These are phyloP conservation scores for Helostoma temminkii DNA, from an alignment of 2,797 vertebrate genomes.

Conservation along the genomic window DNA sequence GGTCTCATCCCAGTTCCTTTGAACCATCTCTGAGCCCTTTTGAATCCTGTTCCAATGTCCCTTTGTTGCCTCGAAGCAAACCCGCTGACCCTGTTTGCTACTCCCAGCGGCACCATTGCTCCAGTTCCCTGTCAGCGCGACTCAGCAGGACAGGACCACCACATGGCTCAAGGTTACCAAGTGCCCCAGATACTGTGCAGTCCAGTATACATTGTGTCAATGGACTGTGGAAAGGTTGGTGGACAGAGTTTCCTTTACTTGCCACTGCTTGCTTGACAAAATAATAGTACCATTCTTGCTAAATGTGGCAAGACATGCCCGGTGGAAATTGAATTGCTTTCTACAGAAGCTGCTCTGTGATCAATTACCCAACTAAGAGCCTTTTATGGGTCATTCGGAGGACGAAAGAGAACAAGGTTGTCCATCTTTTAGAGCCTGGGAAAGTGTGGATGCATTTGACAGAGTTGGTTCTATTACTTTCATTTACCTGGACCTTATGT, in stretches of 20 bases:
- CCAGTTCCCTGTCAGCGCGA: conserved; percentile 27
- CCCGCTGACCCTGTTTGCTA: conserved; percentile 44
- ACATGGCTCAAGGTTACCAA: conserved; percentile 41
- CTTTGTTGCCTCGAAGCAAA: conserved; percentile 43
- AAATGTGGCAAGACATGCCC: conserved; percentile 57
- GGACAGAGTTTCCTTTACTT: conserved; percentile 42
- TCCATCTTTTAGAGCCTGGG: conserved; percentile 28
- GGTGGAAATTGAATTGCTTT: conserved; percentile 71
- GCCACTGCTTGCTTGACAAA: conserved; percentile 38
- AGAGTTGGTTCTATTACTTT: conserved; percentile 1
- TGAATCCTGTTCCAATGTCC: conserved; percentile 25
- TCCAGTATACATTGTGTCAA: conserved; percentile 17
- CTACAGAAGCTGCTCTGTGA: conserved; percentile 70
- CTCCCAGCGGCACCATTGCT: conserved; percentile 15
- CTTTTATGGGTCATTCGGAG: conserved; percentile 62
- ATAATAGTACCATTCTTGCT: conserved; percentile 68
- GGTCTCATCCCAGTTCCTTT: conserved; percentile 7
- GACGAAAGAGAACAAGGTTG: conserved; percentile 27
- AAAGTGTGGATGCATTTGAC: conserved; percentile 16
- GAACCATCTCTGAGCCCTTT: conserved; percentile 12
- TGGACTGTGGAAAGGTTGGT: conserved; percentile 23
- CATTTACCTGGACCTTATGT: not conserved
- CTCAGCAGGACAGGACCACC: conserved; percentile 48
- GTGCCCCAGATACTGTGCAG: conserved; percentile 18
- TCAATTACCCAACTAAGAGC: conserved; percentile 58